Evolutionary conservation across 2,797 vertebrate genomes (phyloP).

Genomic region (Chelidonichthys spinosus): DNA sequence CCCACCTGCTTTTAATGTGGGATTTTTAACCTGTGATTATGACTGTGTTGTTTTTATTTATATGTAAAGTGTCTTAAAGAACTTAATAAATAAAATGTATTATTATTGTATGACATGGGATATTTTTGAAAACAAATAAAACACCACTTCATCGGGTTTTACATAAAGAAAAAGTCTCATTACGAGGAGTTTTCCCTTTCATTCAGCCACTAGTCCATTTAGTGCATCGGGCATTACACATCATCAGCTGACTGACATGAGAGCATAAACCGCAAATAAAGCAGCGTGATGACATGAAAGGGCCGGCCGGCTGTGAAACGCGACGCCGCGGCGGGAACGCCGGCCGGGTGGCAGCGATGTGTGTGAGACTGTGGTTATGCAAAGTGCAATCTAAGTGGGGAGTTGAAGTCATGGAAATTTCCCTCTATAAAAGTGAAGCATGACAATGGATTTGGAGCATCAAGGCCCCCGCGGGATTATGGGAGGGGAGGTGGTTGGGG

Average conservation of each 20-base stretch:
- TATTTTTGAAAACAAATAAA: slow-evolving; percentile 26
- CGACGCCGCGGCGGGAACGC: slow-evolving; percentile 69
- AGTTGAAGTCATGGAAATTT: slow-evolving; percentile 85
- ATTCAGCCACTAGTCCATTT: slow-evolving; percentile 41
- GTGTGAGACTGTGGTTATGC: slow-evolving; percentile 69
- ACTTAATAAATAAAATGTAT: no score
- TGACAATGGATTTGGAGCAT: slow-evolving; percentile 86
- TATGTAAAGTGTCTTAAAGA: no score
- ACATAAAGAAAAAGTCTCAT: slow-evolving; percentile 37
- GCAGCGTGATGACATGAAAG: slow-evolving; percentile 77
- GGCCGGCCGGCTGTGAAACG: slow-evolving; percentile 67
- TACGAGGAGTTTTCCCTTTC: slow-evolving; percentile 42
- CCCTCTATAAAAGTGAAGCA: slow-evolving; percentile 81
- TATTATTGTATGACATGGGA: no score
- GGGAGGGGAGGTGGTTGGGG: background rate
- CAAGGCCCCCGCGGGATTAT: slow-evolving; percentile 80
- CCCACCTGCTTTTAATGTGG: no score
- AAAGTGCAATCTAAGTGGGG: slow-evolving; percentile 76
- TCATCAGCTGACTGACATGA: slow-evolving; percentile 65
- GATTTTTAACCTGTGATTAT: no score
- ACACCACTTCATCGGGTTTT: background rate
- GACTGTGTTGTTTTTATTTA: no score
- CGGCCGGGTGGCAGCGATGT: slow-evolving; percentile 71
- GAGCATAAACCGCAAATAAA: slow-evolving; percentile 73
- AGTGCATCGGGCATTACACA: slow-evolving; percentile 51